Base-by-base conservation (phyloP, 2,888 invertebrate species). In the Xylota sylvarum region DNA sequence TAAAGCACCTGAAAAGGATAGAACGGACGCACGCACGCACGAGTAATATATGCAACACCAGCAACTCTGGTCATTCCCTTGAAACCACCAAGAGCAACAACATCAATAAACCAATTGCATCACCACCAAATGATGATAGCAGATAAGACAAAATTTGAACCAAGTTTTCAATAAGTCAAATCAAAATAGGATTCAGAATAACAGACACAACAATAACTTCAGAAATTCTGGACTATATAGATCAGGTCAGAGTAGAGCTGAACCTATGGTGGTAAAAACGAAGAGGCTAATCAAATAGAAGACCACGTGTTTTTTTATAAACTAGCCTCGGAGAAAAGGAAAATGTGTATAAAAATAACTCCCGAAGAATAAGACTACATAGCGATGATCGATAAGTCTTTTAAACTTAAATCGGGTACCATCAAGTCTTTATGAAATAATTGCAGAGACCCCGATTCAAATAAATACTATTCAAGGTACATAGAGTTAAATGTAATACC, bases 41-140 rank as follows among this genome's bases (percentile, higher is more conserved):
- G 40, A 40, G 40, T 40, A 40, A 40, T 12, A 40, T 43, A 43
- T 14, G 43, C 43, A 43, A 43, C 43, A 43, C 43, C 43, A 43
- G 43, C 43, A 43, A 43, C 43, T 43, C 43, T 43, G n/a, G 43
- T 14, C 43, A 43, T 43, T 43, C 43, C 43, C 43, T 5, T 14
- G 30, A 55, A 27, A 55, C 23, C 6, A 12, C 23, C n/a, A n/a
- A 58, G 35, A 58, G 35, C 19, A 5, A 35, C 35, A 60, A 9
- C 37, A 37, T 37, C 2, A 60, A 64, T 46, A 64, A 46, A 14
- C 5, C 12, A 46, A 64, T n/a, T n/a, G n/a, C n/a, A 64, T 14
- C 64, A 64, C 30, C 62, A 37, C 58, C 37, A 58, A 17, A 58
- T 58, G 37, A 58, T 10, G 17, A 35, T 37, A 37, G 58, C 58